Conservation (phyloP, 2,113 vertebrate genomes). For the Saguinus midas region DNA sequence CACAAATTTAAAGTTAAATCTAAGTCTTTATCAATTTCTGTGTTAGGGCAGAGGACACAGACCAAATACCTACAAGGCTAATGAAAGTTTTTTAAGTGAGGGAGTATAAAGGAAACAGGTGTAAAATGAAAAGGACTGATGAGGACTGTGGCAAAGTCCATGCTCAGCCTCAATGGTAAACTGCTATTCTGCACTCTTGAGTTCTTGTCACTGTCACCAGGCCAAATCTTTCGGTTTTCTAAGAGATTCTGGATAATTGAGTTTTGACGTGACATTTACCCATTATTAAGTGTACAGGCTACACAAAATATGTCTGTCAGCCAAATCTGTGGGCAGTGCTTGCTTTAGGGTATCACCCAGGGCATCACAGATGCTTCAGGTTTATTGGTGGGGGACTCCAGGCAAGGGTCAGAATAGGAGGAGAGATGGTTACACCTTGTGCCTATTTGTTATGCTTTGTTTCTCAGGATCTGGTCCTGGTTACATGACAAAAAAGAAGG, state of each 20-base stretch:
- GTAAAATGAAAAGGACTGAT: neutral
- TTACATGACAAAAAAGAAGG: slow-evolving; percentile 26
- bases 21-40: slow-evolving; percentile 8
- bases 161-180: neutral
- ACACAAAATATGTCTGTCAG: neutral
- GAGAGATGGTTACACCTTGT: neutral
- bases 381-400: neutral
- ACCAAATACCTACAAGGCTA: neutral
- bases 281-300: neutral
- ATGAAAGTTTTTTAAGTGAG: neutral
- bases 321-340: neutral
- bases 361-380: neutral
- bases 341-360: neutral
- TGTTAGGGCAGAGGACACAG: neutral
- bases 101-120: neutral
- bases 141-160: neutral
- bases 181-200: neutral
- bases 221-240: neutral
- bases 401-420: neutral
- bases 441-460: neutral
- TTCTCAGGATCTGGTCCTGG: neutral
- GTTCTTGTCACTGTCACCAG: too few relatives aligned
- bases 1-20: neutral
- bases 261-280: neutral
- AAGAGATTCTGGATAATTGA: neutral